Evolutionary conservation across 2,888 invertebrate species (phyloP), one percentile per base, ranked within the genome.

Genomic region (Nymphalis c-album): DNA sequence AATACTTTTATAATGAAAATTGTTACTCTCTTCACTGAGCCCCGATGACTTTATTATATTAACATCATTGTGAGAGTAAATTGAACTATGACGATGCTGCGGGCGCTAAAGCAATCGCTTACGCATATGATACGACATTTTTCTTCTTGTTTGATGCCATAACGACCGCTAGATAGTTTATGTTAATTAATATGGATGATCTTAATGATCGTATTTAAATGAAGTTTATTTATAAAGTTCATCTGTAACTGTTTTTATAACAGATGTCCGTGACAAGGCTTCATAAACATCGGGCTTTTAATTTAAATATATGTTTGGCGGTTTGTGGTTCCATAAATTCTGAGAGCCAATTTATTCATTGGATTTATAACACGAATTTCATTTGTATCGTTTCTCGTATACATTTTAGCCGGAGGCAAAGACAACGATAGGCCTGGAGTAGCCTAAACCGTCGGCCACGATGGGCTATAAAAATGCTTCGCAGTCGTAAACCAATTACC

Each of bases 41-140:
- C 72, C 77, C 76, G 85, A 87, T 85, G 86, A 86, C 85, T 90
- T 85, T 83, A 88, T 86, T 83, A 88, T 87, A 90, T 90, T 87
- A 86, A 83, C 82, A 85, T 89, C 86, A 88, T 90, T 90, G 90
- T 89, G 79, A 83, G 84, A 87, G 85, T 87, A 90, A 90, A 91
- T 90, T 90, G 88, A 88, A 86, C 85, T 78, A 83, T 83, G 82
- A 83, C 75, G 81, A 79, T 82, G 80, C 82, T 75, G 84, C 83
- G 82, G 81, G 82, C 81, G 79, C 80, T 67, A 77, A 78, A 76
- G 79, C 70, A 79, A 80, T 78, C 78, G 80, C 80, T 83, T 82
- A 81, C 80, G 79, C 80, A 78, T 80, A 83, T 77, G 79, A 76
- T 82, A 80, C 79, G 78, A 81, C 78, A 77, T 78, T 78, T 78